Base-by-base conservation (phyloP, 2,888 invertebrate genomes). In the Thera britannica region DNA sequence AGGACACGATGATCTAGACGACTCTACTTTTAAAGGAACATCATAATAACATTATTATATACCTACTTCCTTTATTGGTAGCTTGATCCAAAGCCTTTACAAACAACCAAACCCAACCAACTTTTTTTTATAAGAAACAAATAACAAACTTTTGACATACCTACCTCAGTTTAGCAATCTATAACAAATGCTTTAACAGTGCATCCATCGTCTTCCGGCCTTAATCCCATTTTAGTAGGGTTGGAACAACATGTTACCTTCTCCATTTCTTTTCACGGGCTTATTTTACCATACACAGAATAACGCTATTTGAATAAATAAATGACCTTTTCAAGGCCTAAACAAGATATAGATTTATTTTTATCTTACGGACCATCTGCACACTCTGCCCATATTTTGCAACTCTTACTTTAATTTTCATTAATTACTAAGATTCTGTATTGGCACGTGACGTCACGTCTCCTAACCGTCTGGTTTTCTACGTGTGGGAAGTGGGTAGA, bases 401-500 rank as follows among this genome's bases (percentile, higher is more conserved):
- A 7, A 52, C 44, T 46, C 23, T 11, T 70, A 68, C 65, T 75
- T 72, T 77, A 74, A 76, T 78, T 79, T 73, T 81, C 70, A 74
- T 78, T 86, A 87, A 88, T 87, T 83, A 82, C 78, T 78, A 76
- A 72, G 72, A 65, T 81, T 66, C 74, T 67, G 72, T 72, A 73
- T 75, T 79, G 81, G 79, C 83, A 81, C 78, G 85, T 88, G 89
- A 89, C 86, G 88, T 89, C 87, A 89, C 84, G 87, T 86, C 81
- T 85, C 81, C 81, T 77, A 77, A 77, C 79, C 79, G 82, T 83
- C 82, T 81, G 78, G 79, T 76, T 74, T 73, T 72, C 67, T 70
- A 72, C 72, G 80, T 79, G 89, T 89, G 90, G 90, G 89, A 55
- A 52, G 66, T 77, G 89, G 90, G 90, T 77, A 89, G 89, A 90